A percentile compares a stretch with the other conserved stretches of the same genome.
These are phyloP conservation scores for Dendrocincla fuliginosa DNA, from an alignment of 2,797 vertebrate species.

Conservation along the genomic window DNA sequence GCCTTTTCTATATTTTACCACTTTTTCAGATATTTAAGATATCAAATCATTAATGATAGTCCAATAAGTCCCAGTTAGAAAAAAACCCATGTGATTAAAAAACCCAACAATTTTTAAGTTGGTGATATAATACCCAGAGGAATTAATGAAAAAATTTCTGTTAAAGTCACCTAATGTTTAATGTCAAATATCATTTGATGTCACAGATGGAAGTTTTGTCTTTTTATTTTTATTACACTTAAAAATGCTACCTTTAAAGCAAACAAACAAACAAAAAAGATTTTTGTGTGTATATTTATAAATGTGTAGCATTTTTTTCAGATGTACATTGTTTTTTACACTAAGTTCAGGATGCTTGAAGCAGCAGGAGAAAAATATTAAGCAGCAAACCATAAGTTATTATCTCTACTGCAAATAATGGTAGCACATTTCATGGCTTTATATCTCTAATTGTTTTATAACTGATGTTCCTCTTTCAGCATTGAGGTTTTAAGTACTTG, in stretches of 20 bases:
- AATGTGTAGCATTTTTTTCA: neutral
- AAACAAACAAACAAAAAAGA: neutral
- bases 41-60: neutral
- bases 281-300: neutral
- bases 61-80: neutral
- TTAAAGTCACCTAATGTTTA: neutral
- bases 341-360: neutral
- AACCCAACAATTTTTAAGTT: accelerated
- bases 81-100: neutral
- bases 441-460: neutral
- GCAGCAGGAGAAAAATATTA: neutral
- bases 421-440: neutral
- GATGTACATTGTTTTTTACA: neutral
- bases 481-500: neutral
- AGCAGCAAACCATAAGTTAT: accelerated
- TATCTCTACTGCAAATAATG: neutral
- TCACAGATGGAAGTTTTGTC: neutral
- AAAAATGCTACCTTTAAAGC: neutral
- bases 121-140: neutral
- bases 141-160: neutral
- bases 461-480: neutral
- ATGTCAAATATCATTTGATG: neutral
- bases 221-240: neutral
- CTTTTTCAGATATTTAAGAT: neutral
- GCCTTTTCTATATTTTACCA: neutral